These are phyloP conservation scores for Ovis aries DNA, from an alignment of 2,113 vertebrate species.

Conservation along the genomic window DNA sequence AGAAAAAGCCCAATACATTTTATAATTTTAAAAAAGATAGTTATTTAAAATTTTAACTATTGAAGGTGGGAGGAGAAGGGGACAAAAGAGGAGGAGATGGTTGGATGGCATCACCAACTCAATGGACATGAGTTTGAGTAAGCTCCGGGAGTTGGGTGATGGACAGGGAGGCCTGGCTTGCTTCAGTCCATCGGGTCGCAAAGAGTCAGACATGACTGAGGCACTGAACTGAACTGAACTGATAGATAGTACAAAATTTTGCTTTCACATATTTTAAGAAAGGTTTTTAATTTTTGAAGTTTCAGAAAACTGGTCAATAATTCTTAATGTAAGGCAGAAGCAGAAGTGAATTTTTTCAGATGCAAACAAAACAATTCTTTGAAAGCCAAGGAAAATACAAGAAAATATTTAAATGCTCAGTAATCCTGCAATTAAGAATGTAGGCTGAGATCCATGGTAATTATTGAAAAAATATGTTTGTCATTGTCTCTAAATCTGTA, in stretches of 20 bases:
- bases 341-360: background rate
- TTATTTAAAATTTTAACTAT: background rate
- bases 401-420: background rate
- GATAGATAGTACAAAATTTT: background rate
- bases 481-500: background rate
- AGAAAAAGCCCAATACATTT: background rate
- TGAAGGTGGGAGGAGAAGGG: background rate
- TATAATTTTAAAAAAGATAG: background rate
- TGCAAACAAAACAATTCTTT: background rate
- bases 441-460: background rate
- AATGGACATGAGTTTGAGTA: background rate
- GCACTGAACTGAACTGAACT: background rate
- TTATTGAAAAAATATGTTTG: background rate
- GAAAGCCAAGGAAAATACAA: background rate
- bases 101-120: background rate
- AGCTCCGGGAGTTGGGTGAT: background rate
- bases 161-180: background rate
- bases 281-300: background rate
- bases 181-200: accelerated
- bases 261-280: background rate
- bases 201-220: background rate
- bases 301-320: slow-evolving; percentile 15
- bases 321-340: background rate
- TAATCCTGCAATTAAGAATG: background rate
- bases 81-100: background rate